Base-by-base conservation (phyloP, 1,140 invertebrate genomes). In the Acromyrmex echinatior region DNA sequence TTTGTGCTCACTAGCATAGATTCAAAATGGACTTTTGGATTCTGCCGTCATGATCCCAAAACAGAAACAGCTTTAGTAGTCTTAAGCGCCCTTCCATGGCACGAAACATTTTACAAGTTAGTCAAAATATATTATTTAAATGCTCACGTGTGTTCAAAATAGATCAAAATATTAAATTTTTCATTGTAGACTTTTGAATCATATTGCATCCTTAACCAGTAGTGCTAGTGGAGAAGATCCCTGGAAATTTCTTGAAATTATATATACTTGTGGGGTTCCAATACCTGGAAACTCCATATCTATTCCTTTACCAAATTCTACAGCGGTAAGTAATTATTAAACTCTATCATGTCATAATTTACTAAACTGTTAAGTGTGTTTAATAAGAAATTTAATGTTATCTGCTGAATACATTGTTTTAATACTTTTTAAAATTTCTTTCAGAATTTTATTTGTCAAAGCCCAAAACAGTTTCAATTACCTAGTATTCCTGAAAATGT, bases 401-500 rank as follows among this genome's bases (percentile, higher is more conserved):
- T 58, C 2, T 76, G 16, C 0, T 21, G 35, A 49, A 56, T 21
- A 39, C 14, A 45, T 3, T 39, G 2, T 28, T 39, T 35, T 81
- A 16, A 56, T 53, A 39, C 31, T 56, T 53, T 14, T 53, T 14
- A 2, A 1, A 5, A 51, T 88, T 92, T 12, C 88, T 96, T 96
- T 84, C 94, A 98, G 97, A 96, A 96, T 91, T 98, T 98, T 94
- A 96, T 96, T 84, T 98, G 97, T 88, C 97, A 97, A 93, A 97
- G 97, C 92, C 98, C 98, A 49, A 97, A 97, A 93, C 97, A 97
- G 90, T 97, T 97, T 91, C 97, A 97, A 93, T 96, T 99, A 88
- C 98, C 98, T 53, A 98, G 97, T 95, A 99, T 99, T 96, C 98
- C 98, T 70, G 98, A 98, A 96, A 99, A 99, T 97, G 98, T 99